Evolutionary conservation across 2,888 invertebrate species (phyloP).

Genomic region (Scaptomyza parva): DNA sequence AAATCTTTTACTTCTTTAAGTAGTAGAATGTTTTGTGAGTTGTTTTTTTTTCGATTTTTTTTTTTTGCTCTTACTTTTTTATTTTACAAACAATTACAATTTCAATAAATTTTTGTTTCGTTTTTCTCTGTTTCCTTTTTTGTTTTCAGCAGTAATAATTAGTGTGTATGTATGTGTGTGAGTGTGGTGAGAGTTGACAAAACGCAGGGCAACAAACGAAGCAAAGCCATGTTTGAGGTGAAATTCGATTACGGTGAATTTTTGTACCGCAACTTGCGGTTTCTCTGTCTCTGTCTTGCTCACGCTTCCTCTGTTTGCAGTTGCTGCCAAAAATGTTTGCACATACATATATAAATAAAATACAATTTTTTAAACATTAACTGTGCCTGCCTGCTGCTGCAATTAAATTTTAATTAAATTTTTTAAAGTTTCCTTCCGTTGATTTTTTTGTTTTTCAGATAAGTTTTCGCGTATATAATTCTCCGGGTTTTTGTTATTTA

Average conservation of each 20-base stretch:
- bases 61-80: conserved; percentile 16
- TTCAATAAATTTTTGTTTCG: conserved; percentile 20
- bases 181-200: conserved; percentile 31
- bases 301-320: background rate
- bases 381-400: conserved; percentile 38
- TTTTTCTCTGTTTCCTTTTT: background rate
- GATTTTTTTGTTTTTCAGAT: conserved; percentile 1
- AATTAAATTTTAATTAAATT: conserved; percentile 3
- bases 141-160: conserved; percentile 32
- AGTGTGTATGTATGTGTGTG: conserved; percentile 24
- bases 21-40: conserved; percentile 65
- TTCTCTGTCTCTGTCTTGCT: background rate
- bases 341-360: conserved; percentile 10
- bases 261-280: background rate
- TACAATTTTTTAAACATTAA: conserved; percentile 42
- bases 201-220: conserved; percentile 3
- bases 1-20: conserved; percentile 63
- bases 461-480: conserved; percentile 11
- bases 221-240: conserved; percentile 7
- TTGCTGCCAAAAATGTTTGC: conserved; percentile 13
- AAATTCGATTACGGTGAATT: conserved; percentile 12
- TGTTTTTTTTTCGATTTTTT: conserved; percentile 19
- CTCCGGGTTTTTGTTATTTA: conserved; percentile 11
- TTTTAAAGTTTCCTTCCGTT: conserved; percentile 21
- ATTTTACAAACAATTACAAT: conserved; percentile 60